Percentiles rank a stretch among this genome's conserved stretches.
These are phyloP conservation scores for Amiota minor DNA, from an alignment of 2,888 invertebrate species.

Conservation along the genomic window DNA sequence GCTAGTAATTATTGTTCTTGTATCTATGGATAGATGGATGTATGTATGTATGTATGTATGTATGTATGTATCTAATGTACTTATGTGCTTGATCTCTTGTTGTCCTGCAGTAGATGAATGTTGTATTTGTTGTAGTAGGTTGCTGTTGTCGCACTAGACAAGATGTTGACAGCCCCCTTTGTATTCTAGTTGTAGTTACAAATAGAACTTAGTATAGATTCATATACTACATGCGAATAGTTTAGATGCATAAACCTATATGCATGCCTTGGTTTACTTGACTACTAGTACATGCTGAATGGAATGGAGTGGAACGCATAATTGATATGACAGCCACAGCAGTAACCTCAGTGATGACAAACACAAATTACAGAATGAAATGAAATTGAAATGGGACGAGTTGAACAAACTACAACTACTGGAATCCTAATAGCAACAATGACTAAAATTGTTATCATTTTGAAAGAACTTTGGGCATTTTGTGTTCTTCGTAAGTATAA, in stretches of 20 bases:
- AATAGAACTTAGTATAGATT: conserved; percentile 5
- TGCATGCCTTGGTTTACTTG: conserved; percentile 28
- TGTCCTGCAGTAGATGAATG: conserved; percentile 19
- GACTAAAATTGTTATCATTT: too few species aligned
- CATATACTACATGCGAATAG: conserved; percentile 24
- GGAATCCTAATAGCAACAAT: too few species aligned
- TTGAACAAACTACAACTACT: not conserved
- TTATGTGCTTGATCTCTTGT: conserved; percentile 16
- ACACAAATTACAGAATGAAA: conserved; percentile 1
- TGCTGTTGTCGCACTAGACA: conserved; percentile 43
- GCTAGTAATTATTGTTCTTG: conserved; percentile 39
- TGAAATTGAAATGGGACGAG: not conserved
- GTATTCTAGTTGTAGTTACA: not conserved
- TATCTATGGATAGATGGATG: not conserved
- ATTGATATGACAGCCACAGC: conserved; percentile 1
- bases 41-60: too few species aligned
- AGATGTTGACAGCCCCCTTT: conserved; percentile 46
- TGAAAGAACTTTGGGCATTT: too few species aligned
- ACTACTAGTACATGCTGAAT: conserved; percentile 28
- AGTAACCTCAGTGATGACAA: not conserved
- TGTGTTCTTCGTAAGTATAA: too few species aligned
- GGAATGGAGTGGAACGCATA: not conserved
- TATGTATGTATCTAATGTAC: conserved; percentile 31
- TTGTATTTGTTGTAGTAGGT: conserved; percentile 21
- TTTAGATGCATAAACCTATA: conserved; percentile 38